Percentiles rank a stretch among this genome's conserved stretches.
These are phyloP conservation scores for Myotis yumanensis DNA, from an alignment of 2,113 vertebrate species.

Conservation along the genomic window DNA sequence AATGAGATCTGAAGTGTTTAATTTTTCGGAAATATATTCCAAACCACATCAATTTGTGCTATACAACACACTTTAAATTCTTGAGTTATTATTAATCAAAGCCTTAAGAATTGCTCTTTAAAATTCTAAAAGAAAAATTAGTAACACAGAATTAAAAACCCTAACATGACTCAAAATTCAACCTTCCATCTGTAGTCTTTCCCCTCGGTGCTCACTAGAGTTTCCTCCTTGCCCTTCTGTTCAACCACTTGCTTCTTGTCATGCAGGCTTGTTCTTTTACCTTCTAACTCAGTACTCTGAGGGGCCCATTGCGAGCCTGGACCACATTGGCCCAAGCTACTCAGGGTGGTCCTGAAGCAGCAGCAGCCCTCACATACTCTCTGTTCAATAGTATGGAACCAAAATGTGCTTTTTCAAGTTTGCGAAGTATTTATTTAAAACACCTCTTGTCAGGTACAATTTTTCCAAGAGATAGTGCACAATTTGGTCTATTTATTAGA, in stretches of 20 bases:
- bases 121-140: conserved; percentile 32
- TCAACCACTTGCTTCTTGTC: neutral
- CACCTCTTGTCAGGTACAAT: neutral
- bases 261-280: neutral
- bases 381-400: neutral
- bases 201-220: neutral
- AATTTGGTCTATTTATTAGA: neutral
- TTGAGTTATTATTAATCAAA: conserved; percentile 51
- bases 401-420: neutral
- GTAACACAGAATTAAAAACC: neutral
- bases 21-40: conserved; percentile 35
- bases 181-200: neutral
- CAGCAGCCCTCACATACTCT: neutral
- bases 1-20: neutral
- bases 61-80: neutral
- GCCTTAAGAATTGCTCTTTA: conserved; percentile 27
- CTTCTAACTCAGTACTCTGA: neutral
- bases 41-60: conserved; percentile 26
- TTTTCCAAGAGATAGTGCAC: neutral
- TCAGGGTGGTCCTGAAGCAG: neutral
- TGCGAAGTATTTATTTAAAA: neutral
- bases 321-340: neutral
- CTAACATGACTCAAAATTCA: neutral
- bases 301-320: neutral
- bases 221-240: neutral